A percentile compares a stretch with the other conserved stretches of the same genome.
phyloP scores from a whole-genome alignment of 2,888 invertebrate species.

The Xylophagus ater region DNA sequence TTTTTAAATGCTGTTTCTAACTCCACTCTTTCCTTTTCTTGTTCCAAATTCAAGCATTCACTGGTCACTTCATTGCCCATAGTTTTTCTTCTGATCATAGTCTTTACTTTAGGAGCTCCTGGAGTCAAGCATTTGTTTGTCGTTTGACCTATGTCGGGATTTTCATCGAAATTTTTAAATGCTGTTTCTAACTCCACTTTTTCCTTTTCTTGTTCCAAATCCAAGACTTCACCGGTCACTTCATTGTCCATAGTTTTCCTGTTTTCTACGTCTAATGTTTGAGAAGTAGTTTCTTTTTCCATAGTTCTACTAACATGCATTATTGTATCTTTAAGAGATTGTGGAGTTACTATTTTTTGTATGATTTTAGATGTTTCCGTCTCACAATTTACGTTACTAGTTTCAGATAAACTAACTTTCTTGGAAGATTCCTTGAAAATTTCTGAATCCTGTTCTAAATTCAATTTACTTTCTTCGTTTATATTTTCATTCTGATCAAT shows the following conservation, averaged over 20 bases:
- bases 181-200: slow-evolving; percentile 7
- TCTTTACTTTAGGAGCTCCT: slow-evolving; percentile 4
- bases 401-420: too few relatives aligned
- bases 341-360: too few relatives aligned
- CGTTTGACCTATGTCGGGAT: slow-evolving; percentile 1
- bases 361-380: too few relatives aligned
- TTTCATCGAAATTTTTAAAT: slow-evolving; percentile 14
- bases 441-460: too few relatives aligned
- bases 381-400: too few relatives aligned
- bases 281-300: too few relatives aligned
- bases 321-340: too few relatives aligned
- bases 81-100: slow-evolving; percentile 2
- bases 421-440: too few relatives aligned
- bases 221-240: slow-evolving; percentile 2
- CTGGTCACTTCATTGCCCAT: slow-evolving; percentile 5
- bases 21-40: slow-evolving; percentile 7
- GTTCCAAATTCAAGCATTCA: slow-evolving; percentile 5
- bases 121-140: slow-evolving; percentile 15
- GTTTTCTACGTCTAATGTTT: slow-evolving; percentile 11
- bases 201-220: slow-evolving; percentile 6
- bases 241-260: slow-evolving; percentile 9
- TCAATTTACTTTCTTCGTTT: too few relatives aligned
- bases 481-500: too few relatives aligned
- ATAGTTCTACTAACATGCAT: too few relatives aligned
- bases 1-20: background rate